These are phyloP conservation scores for Alectoris magna DNA, from an alignment of 2,797 vertebrate species.

Conservation along the genomic window DNA sequence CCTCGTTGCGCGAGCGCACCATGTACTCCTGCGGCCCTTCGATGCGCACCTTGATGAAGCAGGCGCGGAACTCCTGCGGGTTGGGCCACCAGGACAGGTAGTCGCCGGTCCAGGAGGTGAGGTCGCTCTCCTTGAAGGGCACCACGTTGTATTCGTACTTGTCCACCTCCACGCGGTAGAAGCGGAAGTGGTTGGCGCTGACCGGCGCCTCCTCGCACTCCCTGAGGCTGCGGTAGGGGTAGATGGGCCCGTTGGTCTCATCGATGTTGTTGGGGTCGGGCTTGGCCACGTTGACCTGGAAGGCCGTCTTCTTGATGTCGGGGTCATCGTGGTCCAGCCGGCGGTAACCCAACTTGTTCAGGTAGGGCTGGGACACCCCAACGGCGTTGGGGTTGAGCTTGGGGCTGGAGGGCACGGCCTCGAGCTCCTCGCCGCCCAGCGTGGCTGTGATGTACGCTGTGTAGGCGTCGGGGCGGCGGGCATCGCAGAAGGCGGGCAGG, in stretches of 20 bases:
- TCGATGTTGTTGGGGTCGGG: constrained; percentile 89
- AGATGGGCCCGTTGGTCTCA: constrained; percentile 92
- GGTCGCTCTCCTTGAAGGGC: constrained; percentile 91
- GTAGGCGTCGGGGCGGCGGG: constrained; percentile 87
- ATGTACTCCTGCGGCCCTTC: constrained; percentile 92
- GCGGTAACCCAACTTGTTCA: constrained; percentile 91
- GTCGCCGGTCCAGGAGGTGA: constrained; percentile 93
- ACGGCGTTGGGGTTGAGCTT: constrained; percentile 87
- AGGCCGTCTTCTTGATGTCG: constrained; percentile 91
- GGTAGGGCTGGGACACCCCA: constrained; percentile 92
- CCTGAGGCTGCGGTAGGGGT: constrained; percentile 89
- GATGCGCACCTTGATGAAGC: constrained; percentile 94
- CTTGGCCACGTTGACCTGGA: constrained; percentile 92
- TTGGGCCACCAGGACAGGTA: constrained; percentile 99
- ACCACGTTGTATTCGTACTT: constrained; percentile 97
- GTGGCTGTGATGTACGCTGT: constrained; percentile 91
- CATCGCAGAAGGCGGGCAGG: constrained; percentile 95
- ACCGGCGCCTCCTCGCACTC: constrained; percentile 89
- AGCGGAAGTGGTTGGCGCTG: constrained; percentile 92
- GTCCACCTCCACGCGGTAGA: constrained; percentile 94
- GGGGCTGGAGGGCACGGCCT: constrained; percentile 91
- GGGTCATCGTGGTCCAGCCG: constrained; percentile 91
- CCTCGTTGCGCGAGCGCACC: constrained; percentile 89
- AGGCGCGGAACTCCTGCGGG: constrained; percentile 97
- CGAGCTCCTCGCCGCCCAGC: constrained; percentile 94